Evolutionary conservation across 2,797 vertebrate genomes (phyloP), one percentile per base, ranked within the genome.

Genomic region (Synanceia verrucosa): DNA sequence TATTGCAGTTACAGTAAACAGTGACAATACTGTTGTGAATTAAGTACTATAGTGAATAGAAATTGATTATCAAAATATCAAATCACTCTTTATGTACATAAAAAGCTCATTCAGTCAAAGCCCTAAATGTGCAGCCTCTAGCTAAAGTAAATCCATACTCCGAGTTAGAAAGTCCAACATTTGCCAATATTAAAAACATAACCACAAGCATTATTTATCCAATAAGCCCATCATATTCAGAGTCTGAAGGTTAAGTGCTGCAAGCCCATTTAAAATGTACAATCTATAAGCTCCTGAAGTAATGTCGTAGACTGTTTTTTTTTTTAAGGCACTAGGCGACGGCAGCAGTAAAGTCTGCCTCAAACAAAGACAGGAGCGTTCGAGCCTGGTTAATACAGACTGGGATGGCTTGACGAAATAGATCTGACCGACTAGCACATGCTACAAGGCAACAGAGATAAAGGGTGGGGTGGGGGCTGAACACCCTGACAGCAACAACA

Each of bases 381-480:
- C 76, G 34, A 93, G 95, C 92, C 95, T 93, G 94, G 92, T 79
- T 79, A 56, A 81, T 81, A 71, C 91, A 92, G 90, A 95, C 94
- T 92, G 93, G 94, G 95, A 97, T 97, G 96, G 96, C 96, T 97
- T 96, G 88, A 95, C 93, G n/a, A 58, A 93, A 95, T 94, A 92
- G 91, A 94, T 92, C 93, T 91, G 95, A 96, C 92, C 94, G 93
- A 94, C 95, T 94, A 93, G 94, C 95, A 96, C 82, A 31, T 94
- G 95, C 95, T 95, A 96, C 92, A 97, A 97, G 97, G 96, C 96
- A 97, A 96, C 96, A 94, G 93, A 94, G 95, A 97, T 92, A 96
- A 97, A 78, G 75, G 81, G 62, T 64, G 44, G 34, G 31, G 73
- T n/a, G n/a, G 46, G 59, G 74, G 73, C 64, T 9, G 36, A 61